These are phyloP conservation scores for Tupaia tana DNA, from an alignment of 2,113 vertebrate genomes.

Conservation along the genomic window DNA sequence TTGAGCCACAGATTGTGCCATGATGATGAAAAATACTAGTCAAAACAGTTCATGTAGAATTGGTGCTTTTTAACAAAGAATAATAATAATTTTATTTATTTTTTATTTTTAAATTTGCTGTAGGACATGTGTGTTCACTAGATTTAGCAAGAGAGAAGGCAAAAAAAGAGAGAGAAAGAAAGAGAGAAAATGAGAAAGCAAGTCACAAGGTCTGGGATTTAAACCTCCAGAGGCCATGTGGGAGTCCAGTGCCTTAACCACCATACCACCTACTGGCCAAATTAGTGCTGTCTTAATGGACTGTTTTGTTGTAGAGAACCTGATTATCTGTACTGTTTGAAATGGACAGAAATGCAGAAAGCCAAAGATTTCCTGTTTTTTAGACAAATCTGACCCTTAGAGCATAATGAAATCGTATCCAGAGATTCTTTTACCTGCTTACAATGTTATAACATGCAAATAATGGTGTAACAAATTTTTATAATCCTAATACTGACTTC, in stretches of 20 bases:
- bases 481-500: background rate
- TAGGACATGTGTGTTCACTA: too few species aligned
- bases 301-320: background rate
- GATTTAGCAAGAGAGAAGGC: too few species aligned
- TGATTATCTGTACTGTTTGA: background rate
- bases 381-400: background rate
- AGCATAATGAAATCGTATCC: background rate
- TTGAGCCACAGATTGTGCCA: background rate
- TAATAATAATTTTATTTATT: too few species aligned
- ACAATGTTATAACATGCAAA: background rate
- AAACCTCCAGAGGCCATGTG: too few species aligned
- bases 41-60: background rate
- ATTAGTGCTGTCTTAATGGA: background rate
- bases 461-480: background rate
- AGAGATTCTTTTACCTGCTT: background rate
- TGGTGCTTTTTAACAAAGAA: background rate
- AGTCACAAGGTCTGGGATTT: too few species aligned
- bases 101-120: too few species aligned
- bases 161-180: too few species aligned
- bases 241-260: too few species aligned
- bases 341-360: constrained; percentile 9
- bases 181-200: too few species aligned
- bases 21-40: background rate
- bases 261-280: too few species aligned
- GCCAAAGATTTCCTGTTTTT: background rate